phyloP scores from a whole-genome alignment of 2,113 vertebrate species.

The Psittacula cyanocephala region DNA sequence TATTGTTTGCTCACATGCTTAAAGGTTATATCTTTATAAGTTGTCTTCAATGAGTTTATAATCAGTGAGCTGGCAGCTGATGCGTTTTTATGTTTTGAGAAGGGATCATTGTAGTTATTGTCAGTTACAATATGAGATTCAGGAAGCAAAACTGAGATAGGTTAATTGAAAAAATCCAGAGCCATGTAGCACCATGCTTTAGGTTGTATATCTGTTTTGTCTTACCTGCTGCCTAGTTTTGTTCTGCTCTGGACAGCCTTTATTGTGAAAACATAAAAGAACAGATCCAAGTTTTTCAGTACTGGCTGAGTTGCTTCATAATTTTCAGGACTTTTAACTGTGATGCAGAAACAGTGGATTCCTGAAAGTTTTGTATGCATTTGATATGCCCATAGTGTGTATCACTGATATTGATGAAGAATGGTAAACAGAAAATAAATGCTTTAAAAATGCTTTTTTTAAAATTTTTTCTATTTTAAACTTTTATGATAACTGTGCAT shows the following conservation, averaged over 20 bases:
- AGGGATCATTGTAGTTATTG: not conserved
- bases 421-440: not conserved
- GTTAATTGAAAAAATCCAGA: not conserved
- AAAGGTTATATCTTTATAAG: slow-evolving; percentile 29
- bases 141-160: not conserved
- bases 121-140: not conserved
- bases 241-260: not conserved
- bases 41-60: slow-evolving; percentile 15
- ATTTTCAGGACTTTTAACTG: not conserved
- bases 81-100: not conserved
- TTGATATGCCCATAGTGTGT: not conserved
- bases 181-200: not conserved
- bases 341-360: not conserved
- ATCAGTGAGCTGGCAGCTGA: not conserved
- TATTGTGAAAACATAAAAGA: not conserved
- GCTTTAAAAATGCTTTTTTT: not conserved
- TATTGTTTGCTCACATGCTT: not conserved
- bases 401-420: not conserved
- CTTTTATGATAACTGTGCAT: not conserved
- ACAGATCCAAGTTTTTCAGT: not conserved
- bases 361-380: not conserved
- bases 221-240: not conserved
- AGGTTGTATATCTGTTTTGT: not conserved
- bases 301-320: not conserved
- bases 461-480: not conserved